Evolutionary conservation across 2,113 vertebrate genomes (phyloP).

Genomic region (Nannobrachium achirus): DNA sequence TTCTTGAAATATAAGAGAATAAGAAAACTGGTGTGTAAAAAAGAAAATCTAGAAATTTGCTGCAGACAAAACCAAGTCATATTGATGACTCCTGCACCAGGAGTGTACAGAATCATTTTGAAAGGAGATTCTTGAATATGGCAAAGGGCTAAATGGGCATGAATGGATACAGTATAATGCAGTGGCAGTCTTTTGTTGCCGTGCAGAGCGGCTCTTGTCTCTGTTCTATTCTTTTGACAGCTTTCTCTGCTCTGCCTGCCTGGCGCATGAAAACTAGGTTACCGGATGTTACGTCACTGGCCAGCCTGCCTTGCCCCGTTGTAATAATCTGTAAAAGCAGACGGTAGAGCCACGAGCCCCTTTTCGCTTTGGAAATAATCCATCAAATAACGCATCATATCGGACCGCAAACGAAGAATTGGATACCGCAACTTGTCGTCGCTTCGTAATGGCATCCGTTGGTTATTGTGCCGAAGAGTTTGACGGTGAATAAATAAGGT

Average conservation of each 20-base stretch:
- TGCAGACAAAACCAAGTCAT: too few species aligned
- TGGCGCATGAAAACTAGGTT: slow-evolving; percentile 54
- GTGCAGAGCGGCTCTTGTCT: neutral
- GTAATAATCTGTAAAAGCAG: neutral
- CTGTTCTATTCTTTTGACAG: slow-evolving; percentile 29
- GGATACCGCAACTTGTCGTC: neutral
- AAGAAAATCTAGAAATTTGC: too few species aligned
- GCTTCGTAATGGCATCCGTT: neutral
- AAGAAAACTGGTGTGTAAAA: too few species aligned
- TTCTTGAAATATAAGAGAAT: too few species aligned
- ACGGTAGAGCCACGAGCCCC: slow-evolving; percentile 21
- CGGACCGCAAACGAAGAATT: fast-evolving
- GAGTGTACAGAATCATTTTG: neutral
- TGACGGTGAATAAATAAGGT: slow-evolving; percentile 41
- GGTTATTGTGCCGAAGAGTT: slow-evolving; percentile 4
- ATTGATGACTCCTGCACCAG: too few species aligned
- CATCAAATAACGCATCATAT: neutral
- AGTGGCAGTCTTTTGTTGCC: neutral
- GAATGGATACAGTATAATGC: slow-evolving; percentile 32
- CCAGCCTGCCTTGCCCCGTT: slow-evolving; percentile 30
- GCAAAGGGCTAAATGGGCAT: slow-evolving; percentile 38
- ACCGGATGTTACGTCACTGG: slow-evolving; percentile 62
- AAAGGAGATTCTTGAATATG: slow-evolving; percentile 25
- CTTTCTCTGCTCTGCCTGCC: neutral
- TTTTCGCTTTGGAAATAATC: slow-evolving; percentile 13